Base-by-base conservation (phyloP, 2,888 invertebrate genomes). In the Bruchidius siliquastri region DNA sequence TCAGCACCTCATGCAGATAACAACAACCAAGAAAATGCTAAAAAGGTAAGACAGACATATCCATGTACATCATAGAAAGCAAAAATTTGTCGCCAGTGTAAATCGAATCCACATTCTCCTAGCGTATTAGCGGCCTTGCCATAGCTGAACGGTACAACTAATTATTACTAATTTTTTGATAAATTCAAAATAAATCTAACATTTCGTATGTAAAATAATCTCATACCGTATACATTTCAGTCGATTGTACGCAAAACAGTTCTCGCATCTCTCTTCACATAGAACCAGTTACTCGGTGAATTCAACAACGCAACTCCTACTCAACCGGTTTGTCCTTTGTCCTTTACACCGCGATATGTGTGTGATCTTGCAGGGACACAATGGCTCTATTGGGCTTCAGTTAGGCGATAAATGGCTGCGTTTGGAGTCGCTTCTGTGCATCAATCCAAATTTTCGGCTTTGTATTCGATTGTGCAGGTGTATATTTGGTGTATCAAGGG, bases 21-120 rank as follows among this genome's bases (percentile, higher is more conserved):
- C 90, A 97, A 96, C 89, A 97, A 97, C 89, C 93, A 93, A 86
- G 93, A 93, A 88, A 91, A 92, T 84, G 97, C 97, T 86, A 97
- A 97, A 90, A 97, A 97, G 93, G 97, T 97, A 88, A 90, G 90
- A 81, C 21, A 68, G 8, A 71, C n/a, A n/a, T n/a, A n/a, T n/a
- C n/a, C n/a, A n/a, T n/a, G n/a, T n/a, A n/a, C n/a, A n/a, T n/a
- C n/a, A n/a, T n/a, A n/a, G n/a, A n/a, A n/a, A n/a, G n/a, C n/a
- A n/a, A n/a, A n/a, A n/a, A n/a, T n/a, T n/a, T n/a, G n/a, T n/a
- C n/a, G n/a, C n/a, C n/a, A n/a, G n/a, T n/a, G n/a, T n/a, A n/a
- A n/a, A n/a, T n/a, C n/a, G n/a, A n/a, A n/a, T n/a, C n/a, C n/a
- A n/a, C n/a, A n/a, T n/a, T n/a, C n/a, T n/a, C n/a, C n/a, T n/a